Evolutionary conservation across 1,140 invertebrate genomes (phyloP), one percentile per base, ranked within the genome.

Genomic region (Zophobas atratus): DNA sequence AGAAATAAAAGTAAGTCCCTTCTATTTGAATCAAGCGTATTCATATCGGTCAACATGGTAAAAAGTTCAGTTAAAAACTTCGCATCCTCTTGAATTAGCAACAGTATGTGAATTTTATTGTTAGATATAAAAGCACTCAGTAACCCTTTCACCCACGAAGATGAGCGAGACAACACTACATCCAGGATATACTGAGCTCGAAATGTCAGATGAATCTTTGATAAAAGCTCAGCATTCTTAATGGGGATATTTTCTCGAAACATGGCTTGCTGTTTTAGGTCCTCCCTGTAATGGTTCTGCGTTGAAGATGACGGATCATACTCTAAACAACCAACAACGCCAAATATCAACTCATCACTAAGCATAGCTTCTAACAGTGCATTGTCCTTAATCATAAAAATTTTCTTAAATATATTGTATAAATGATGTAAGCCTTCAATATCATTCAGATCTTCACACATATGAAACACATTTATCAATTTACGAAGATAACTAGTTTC

Each of bases 151-250:
- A 86, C 99, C 99, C 85, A 99, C 99, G 88, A 99, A 99, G 72
- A 99, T 96, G 80, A 97, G 98, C 4, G 99, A n/a, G 99, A 99
- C 83, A 99, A 89, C 77, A 99, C 98, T 81, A 99, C 97, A 89
- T 99, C 99, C 87, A 99, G 98, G 84, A 99, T 99, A 87, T 99
- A 99, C 89, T 99, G 99, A 82, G 99, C 98, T 86, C 98, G 92
- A 88, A 99, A 99, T 56, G 98, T 99, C 89, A 99, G 98, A 88
- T 99, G 98, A 82, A 99, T 99, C 91, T 99, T 99, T 36, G 96
- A 94, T 76, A 99, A 88, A 72, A 99, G 90, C 89, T 99, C 98
- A 56, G 92, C 90, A 88, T 99, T 99, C 84, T 94, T 94, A 73
- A 99, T 99, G 51, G 98, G 97, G 83, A 99, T 97, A 57, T 99